Evolutionary conservation across 2,888 invertebrate genomes (phyloP).

Genomic region (Theretra japonica): DNA sequence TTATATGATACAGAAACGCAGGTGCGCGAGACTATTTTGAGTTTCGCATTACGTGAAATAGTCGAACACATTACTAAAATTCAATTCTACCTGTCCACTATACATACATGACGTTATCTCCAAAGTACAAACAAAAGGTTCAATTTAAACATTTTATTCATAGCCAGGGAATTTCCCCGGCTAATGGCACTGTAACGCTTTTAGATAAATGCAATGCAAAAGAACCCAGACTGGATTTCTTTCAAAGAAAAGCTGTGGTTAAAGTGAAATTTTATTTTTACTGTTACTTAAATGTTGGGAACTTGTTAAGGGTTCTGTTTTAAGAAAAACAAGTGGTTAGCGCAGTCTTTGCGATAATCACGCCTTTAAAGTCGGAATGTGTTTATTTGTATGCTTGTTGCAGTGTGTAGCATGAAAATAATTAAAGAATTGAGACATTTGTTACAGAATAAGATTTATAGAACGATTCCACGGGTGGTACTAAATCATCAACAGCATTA

Average conservation of each 20-base stretch:
- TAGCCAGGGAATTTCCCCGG: neutral
- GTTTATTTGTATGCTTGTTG: neutral
- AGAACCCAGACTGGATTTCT: neutral
- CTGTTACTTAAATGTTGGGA: neutral
- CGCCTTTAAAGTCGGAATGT: neutral
- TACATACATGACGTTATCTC: neutral
- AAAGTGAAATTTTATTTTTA: neutral
- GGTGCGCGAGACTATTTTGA: too few relatives aligned
- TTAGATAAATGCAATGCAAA: constrained; percentile 19
- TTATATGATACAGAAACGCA: too few relatives aligned
- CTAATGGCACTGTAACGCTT: constrained; percentile 9
- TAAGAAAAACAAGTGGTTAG: neutral
- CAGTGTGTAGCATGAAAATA: neutral
- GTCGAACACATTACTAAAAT: too few relatives aligned
- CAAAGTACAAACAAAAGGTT: neutral
- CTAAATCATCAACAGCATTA: too few relatives aligned
- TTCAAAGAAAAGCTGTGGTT: constrained; percentile 3
- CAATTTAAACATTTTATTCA: neutral
- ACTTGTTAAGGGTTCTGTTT: neutral
- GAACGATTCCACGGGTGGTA: too few relatives aligned
- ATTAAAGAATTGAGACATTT: neutral
- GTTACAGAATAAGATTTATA: too few relatives aligned
- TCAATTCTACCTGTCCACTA: too few relatives aligned
- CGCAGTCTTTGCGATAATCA: constrained; percentile 9
- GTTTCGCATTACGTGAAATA: too few relatives aligned